Evolutionary conservation across 2,797 vertebrate species (phyloP).

Genomic region (Miichthys miiuy): DNA sequence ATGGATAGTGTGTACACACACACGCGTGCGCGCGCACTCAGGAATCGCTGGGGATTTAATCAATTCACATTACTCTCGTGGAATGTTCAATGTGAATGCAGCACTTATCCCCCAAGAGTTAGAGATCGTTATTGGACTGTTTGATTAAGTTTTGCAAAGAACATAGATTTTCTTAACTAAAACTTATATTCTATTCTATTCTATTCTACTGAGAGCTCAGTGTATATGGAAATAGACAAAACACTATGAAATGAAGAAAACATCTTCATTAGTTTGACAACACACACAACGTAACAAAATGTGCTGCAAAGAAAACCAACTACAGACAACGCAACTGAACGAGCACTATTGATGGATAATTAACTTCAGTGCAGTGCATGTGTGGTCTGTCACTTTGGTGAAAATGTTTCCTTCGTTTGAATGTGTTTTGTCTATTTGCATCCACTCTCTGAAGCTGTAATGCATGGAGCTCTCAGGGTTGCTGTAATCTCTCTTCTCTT

Average conservation of each 20-base stretch:
- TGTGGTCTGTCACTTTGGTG: background rate
- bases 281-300: background rate
- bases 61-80: constrained; percentile 75
- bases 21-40: constrained; percentile 12
- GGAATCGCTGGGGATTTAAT: constrained; percentile 66
- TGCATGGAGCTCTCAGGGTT: background rate
- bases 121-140: constrained; percentile 48
- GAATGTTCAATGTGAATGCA: constrained; percentile 62
- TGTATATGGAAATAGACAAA: background rate
- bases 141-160: constrained; percentile 63
- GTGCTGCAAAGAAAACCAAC: background rate
- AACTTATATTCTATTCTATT: constrained; percentile 13
- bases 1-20: constrained; percentile 24
- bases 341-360: background rate
- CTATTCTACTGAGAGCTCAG: background rate
- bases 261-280: background rate
- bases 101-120: constrained; percentile 59
- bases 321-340: background rate
- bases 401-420: background rate
- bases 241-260: background rate
- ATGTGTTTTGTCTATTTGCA: background rate
- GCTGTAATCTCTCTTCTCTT: constrained; percentile 20
- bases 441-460: background rate
- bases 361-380: background rate
- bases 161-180: constrained; percentile 48